These are phyloP conservation scores for Sylvicola cinctus DNA, from an alignment of 2,888 invertebrate genomes.

Conservation along the genomic window DNA sequence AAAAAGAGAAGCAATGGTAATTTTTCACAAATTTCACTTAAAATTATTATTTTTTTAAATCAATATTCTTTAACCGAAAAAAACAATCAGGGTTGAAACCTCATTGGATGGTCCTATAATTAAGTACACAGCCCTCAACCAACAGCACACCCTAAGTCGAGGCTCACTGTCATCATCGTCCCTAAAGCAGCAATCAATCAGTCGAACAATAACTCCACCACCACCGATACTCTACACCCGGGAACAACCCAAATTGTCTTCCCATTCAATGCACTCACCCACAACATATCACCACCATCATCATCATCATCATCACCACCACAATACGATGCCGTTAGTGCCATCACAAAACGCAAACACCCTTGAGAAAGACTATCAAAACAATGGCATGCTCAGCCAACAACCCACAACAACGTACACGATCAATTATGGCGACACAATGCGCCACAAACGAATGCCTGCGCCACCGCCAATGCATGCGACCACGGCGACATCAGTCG, in stretches of 20 bases:
- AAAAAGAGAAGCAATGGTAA: conserved; percentile 22
- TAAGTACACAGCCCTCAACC: conserved; percentile 8
- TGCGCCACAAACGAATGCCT: no score
- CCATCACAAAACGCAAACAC: background rate
- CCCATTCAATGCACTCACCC: conserved; percentile 19
- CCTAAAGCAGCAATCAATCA: conserved; percentile 2
- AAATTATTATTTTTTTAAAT: no score
- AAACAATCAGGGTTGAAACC: conserved; percentile 20
- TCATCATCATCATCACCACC: background rate
- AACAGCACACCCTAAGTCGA: background rate
- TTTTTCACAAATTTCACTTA: no score
- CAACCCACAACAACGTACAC: background rate
- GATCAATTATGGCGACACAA: background rate
- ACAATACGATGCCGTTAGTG: background rate
- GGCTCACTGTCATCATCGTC: background rate
- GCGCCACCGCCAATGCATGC: no score
- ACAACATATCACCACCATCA: no score
- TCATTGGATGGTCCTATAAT: conserved; percentile 21
- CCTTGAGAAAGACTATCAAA: background rate
- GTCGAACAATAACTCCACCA: conserved; percentile 5
- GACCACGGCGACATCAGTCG: no score
- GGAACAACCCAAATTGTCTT: conserved; percentile 19
- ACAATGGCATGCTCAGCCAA: background rate
- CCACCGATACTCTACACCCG: conserved; percentile 8
- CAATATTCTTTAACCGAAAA: no score